A percentile compares a stretch with the other conserved stretches of the same genome.
Evolutionary conservation across 92 coral and sea anemone species (phyloP).

Genomic region (Heteractis magnifica): DNA sequence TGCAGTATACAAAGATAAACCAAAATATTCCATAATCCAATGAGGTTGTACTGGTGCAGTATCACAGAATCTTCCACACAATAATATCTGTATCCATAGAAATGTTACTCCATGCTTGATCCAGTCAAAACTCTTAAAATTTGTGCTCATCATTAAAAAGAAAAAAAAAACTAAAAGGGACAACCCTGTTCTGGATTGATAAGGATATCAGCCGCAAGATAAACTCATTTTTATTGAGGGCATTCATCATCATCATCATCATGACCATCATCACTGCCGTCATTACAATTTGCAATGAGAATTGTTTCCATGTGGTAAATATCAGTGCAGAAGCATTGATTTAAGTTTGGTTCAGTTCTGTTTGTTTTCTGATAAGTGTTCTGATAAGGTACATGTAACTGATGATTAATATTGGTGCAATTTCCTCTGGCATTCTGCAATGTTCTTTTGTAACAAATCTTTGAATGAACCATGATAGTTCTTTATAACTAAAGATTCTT

Average conservation of each 20-base stretch:
- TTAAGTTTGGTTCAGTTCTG: conserved; percentile 1
- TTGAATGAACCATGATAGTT: not conserved
- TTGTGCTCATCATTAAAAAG: not conserved
- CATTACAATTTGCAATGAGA: conserved; percentile 22
- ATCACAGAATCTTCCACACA: not conserved
- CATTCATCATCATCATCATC: conserved; percentile 18
- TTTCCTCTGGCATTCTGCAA: not conserved
- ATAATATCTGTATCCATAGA: not conserved
- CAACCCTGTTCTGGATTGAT: conserved; percentile 7
- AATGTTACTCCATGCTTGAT: not conserved
- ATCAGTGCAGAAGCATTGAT: conserved; percentile 17
- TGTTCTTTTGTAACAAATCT: not conserved
- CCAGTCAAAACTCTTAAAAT: not conserved
- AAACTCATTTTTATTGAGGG: conserved; percentile 23
- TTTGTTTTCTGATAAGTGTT: not conserved
- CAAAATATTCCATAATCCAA: not conserved
- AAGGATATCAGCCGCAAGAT: conserved; percentile 13
- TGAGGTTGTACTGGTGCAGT: not conserved
- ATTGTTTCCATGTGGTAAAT: not conserved
- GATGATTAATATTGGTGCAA: not conserved
- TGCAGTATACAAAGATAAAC: not conserved
- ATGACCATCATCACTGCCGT: not conserved
- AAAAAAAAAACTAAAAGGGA: not conserved
- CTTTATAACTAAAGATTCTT: not conserved
- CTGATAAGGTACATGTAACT: not conserved